Evolutionary conservation across 1,140 invertebrate species (phyloP), one percentile per base, ranked within the genome.

Genomic region (Pomacea maculata): DNA sequence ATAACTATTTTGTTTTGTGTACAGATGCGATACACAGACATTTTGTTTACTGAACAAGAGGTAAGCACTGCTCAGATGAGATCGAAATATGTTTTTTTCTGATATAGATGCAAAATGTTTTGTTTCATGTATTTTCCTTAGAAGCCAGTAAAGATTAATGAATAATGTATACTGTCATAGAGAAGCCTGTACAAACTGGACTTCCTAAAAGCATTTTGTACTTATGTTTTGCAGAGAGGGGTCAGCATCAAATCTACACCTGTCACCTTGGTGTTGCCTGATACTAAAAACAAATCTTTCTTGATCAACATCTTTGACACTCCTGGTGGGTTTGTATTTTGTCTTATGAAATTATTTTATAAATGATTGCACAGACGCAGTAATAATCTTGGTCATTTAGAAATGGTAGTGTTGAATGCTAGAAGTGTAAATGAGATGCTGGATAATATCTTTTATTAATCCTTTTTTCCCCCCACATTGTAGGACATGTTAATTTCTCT

Each of bases 221-320:
- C 34, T 45, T 45, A 45, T 76, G 64, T 77, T 67, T 88, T 86
- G 57, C 86, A 99, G 92, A 93, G 99, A 82, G 99, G 98, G 11
- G 97, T 98, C 9, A 98, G 97, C 21, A 99, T 98, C 25, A 99
- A 99, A 93, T 95, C 97, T 0, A 97, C 96, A 73, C 99, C 99
- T 0, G 95, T 99, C 0, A 99, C 98, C 0, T 91, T 99, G 1
- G 94, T 99, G 0, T 91, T 99, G 78, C 97, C 97, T 88, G 97
- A 99, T 91, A 94, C 97, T 1, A 97, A 96, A 88, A 95, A 95
- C 34, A 99, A 99, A 91, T 99, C 97, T 21, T 98, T 96, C 92
- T 92, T 99, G 21, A 93, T 99, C 80, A 99, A 99, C 89, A 94
- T 99, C 80, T 97, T 99, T 90, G 98, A 99, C 89, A 99, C 98